Conservation (phyloP, 2,888 invertebrate species). For the Folsomia manolachei region DNA sequence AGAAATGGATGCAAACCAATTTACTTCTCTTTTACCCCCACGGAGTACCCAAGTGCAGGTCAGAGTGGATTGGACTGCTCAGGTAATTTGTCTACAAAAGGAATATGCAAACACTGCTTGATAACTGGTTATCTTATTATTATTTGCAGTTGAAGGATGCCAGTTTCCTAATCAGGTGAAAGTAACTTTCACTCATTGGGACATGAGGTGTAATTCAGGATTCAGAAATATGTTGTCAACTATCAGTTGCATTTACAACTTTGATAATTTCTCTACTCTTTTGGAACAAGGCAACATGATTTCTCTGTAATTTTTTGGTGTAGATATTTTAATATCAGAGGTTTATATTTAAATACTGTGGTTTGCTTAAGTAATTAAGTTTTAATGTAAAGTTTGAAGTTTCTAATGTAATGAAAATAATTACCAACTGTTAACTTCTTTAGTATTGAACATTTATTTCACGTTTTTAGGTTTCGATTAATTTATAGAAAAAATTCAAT, state of each 20-base stretch:
- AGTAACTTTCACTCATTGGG: slow-evolving; percentile 48
- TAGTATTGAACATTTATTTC: not conserved
- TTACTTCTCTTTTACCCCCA: slow-evolving; percentile 46
- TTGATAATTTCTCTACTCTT: slow-evolving; percentile 25
- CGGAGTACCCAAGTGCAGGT: slow-evolving; percentile 14
- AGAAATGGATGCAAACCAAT: slow-evolving; percentile 42
- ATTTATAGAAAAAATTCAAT: not conserved
- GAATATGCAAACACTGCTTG: not conserved
- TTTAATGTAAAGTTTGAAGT: no score
- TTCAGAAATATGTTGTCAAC: slow-evolving; percentile 25
- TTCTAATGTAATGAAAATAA: no score
- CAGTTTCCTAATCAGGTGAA: slow-evolving; percentile 41
- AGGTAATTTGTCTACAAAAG: slow-evolving; percentile 25
- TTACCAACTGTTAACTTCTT: no score
- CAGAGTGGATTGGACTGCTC: slow-evolving; percentile 35
- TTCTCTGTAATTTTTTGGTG: not conserved
- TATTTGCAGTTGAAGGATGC: slow-evolving; percentile 39
- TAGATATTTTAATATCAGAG: not conserved
- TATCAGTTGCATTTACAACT: slow-evolving; percentile 28
- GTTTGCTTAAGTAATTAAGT: no score
- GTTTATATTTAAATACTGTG: not conserved
- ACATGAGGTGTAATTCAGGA: slow-evolving; percentile 46
- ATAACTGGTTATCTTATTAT: no score
- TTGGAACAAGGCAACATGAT: slow-evolving; percentile 29
- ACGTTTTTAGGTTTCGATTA: not conserved